Evolutionary conservation across 2,888 invertebrate genomes (phyloP), one percentile per base, ranked within the genome.

Genomic region (Eledone cirrhosa): DNA sequence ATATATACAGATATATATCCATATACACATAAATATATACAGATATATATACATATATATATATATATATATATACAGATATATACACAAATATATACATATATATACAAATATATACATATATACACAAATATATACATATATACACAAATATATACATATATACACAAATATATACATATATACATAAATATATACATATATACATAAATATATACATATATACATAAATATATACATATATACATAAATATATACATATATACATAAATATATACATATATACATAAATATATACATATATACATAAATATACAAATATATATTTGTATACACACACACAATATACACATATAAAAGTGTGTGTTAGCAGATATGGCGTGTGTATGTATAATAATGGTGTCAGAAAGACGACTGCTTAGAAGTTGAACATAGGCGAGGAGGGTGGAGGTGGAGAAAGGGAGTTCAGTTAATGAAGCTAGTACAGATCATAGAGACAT

Each of bases 61-160:
- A n/a, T 65, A n/a, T 24, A n/a, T 65, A n/a, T 65, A n/a, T 65
- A n/a, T 24, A 29, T 65, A 29, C 24, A 29, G n/a, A 29, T 24
- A 16, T 8, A 29, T 2, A 65, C 0, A n/a, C 2, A 29, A 1
- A 67, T 31, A 14, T 31, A 67, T 13, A 65, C 3, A 65, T 0
- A 65, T 22, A 24, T 16, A 67, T 19, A 29, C 14, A 7, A 13
- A 14, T 29, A 29, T 27, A 14, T 4, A 2, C 11, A 65, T n/a
- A 24, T 65, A 65, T n/a, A 65, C n/a, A 65, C n/a, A 65, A 22
- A 65, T 65, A 65, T 65, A 65, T 27, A 65, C 24, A 27, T 65
- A 65, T 65, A 65, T 65, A 65, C 24, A 24, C 16, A 65, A 24
- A 65, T 27, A 65, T 63, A 63, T 22, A 13, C n/a, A 27, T 2